phyloP scores from a whole-genome alignment of 1,140 invertebrate species.

The Dryas iulia region DNA sequence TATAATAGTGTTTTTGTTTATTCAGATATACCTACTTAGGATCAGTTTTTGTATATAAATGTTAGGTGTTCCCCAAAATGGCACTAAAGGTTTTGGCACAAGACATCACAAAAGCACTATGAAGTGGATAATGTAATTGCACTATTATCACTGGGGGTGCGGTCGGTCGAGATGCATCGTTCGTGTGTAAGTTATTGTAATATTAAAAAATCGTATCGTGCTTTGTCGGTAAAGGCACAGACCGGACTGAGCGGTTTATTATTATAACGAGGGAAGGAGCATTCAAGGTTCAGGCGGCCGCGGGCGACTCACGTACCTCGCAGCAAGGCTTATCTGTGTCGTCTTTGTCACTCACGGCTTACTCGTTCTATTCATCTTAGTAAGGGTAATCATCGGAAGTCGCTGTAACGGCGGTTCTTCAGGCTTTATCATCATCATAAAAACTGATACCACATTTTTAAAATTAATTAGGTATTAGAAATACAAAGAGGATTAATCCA shows the following conservation, averaged over 20 bases:
- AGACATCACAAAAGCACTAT: constrained; percentile 40
- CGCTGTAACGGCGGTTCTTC: neutral
- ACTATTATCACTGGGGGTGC: constrained; percentile 32
- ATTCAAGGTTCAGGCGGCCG: constrained; percentile 68
- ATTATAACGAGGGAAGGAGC: constrained; percentile 73
- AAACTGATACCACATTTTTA: too few relatives aligned
- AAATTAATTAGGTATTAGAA: too few relatives aligned
- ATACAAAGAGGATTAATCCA: too few relatives aligned
- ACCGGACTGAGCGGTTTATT: constrained; percentile 74
- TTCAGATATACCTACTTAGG: neutral
- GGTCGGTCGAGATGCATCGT: constrained; percentile 35
- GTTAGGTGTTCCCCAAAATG: constrained; percentile 25
- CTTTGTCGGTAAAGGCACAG: constrained; percentile 63
- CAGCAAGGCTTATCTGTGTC: constrained; percentile 69
- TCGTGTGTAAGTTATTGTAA: constrained; percentile 21
- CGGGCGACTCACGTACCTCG: constrained; percentile 64
- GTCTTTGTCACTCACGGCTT: constrained; percentile 64
- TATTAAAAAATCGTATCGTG: constrained; percentile 54
- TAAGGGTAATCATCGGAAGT: constrained; percentile 49
- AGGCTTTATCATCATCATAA: too few relatives aligned
- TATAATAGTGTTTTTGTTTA: neutral
- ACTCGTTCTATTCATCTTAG: constrained; percentile 42
- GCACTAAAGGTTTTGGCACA: constrained; percentile 35
- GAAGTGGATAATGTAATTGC: constrained; percentile 22
- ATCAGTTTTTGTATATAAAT: constrained; percentile 10